phyloP scores from a whole-genome alignment of 2,113 vertebrate genomes.

The Lophura nycthemera region DNA sequence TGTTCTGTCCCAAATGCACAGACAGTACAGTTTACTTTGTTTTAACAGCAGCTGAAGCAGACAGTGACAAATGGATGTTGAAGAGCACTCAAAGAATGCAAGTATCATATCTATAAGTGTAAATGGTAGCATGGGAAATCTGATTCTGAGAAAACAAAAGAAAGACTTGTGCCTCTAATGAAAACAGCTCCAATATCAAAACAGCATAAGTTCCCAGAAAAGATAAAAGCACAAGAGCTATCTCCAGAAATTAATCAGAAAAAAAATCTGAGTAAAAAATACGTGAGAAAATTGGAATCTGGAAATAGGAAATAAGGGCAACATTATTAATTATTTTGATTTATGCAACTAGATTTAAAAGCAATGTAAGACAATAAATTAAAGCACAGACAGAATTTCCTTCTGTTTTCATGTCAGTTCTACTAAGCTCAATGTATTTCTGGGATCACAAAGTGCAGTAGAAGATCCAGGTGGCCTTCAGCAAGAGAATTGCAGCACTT shows the following conservation, averaged over 20 bases:
- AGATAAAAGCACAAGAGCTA: slow-evolving; percentile 52
- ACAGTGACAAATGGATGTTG: slow-evolving; percentile 23
- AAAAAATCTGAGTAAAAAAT: slow-evolving; percentile 47
- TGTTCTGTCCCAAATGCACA: background rate
- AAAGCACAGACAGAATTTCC: background rate
- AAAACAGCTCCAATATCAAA: slow-evolving; percentile 53
- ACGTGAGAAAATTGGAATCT: slow-evolving; percentile 11
- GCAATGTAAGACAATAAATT: background rate
- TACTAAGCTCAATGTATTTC: background rate
- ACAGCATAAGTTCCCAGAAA: slow-evolving; percentile 39
- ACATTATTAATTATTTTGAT: background rate
- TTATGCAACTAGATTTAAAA: background rate
- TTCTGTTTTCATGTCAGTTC: background rate
- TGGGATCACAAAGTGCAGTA: background rate
- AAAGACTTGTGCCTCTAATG: slow-evolving; percentile 46
- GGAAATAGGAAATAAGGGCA: background rate
- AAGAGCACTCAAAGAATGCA: slow-evolving; percentile 40
- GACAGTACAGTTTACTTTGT: background rate
- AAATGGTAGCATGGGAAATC: slow-evolving; percentile 61
- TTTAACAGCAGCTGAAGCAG: slow-evolving; percentile 23
- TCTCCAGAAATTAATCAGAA: slow-evolving; percentile 38
- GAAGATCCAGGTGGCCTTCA: background rate
- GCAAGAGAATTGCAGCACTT: background rate
- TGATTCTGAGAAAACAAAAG: slow-evolving; percentile 36
- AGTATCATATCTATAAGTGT: slow-evolving; percentile 36